A percentile compares a stretch with the other conserved stretches of the same genome.
Evolutionary conservation across 2,888 invertebrate genomes (phyloP).

Genomic region (Chrysolina oricalcia): DNA sequence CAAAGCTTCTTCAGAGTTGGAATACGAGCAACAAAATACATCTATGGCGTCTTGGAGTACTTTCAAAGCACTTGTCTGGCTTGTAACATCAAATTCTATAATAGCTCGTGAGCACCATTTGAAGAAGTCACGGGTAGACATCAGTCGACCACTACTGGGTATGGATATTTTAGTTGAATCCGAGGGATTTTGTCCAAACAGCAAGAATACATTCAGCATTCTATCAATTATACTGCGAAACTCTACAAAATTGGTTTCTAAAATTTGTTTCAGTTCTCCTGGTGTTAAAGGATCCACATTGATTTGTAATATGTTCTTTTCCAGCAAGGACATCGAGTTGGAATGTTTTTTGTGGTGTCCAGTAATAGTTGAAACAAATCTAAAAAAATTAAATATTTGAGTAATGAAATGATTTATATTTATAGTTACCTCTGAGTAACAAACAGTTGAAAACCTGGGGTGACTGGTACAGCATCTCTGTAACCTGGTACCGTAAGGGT

Average conservation of each 20-base stretch:
- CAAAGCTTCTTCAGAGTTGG: conserved; percentile 78
- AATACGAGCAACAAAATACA: conserved; percentile 88
- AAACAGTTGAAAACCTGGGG: conserved; percentile 93
- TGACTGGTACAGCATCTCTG: conserved; percentile 85
- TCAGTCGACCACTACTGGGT: conserved; percentile 77
- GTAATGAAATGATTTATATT: conserved; percentile 22
- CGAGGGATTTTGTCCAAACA: conserved; percentile 78
- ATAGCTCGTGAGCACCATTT: conserved; percentile 91
- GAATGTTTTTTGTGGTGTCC: conserved; percentile 79
- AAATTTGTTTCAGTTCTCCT: conserved; percentile 83
- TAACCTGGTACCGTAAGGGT: conserved; percentile 91
- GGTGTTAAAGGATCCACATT: conserved; percentile 86
- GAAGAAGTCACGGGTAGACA: conserved; percentile 90
- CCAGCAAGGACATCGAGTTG: conserved; percentile 80
- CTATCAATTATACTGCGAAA: conserved; percentile 82
- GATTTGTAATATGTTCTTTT: conserved; percentile 88
- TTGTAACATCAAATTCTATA: conserved; percentile 82
- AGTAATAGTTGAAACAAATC: conserved; percentile 76
- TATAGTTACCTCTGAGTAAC: conserved; percentile 84
- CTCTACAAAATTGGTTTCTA: conserved; percentile 80
- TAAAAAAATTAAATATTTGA: conserved; percentile 64
- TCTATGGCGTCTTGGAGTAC: conserved; percentile 93
- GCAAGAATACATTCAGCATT: conserved; percentile 88
- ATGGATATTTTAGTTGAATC: conserved; percentile 59
- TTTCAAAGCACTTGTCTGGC: conserved; percentile 79